Evolutionary conservation across 64 coral and sea anemone genomes (phyloP).

Genomic region (Montipora foliosa): DNA sequence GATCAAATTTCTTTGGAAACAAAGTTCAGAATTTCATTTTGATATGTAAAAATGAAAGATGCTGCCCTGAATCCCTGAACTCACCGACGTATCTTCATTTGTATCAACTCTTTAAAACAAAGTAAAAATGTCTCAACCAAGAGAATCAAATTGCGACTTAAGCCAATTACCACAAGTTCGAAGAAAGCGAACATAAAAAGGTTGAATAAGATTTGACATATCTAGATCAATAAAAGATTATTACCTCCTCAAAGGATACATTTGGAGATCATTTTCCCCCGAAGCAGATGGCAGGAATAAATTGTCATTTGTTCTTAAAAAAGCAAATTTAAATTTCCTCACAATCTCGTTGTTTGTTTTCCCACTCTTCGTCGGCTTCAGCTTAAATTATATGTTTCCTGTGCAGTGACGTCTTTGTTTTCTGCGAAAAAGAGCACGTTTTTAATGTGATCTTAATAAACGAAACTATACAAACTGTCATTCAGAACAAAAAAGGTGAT

Average conservation of each 20-base stretch:
- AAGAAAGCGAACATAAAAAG: neutral
- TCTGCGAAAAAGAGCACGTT: conserved; percentile 23
- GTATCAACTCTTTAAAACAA: conserved; percentile 17
- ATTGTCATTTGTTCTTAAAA: conserved; percentile 51
- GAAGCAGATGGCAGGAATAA: conserved; percentile 42
- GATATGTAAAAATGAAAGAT: neutral
- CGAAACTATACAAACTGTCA: conserved; percentile 4
- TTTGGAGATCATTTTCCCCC: neutral
- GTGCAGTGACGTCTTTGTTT: conserved; percentile 28
- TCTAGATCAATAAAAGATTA: conserved; percentile 49
- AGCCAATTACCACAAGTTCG: conserved; percentile 5
- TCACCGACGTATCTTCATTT: conserved; percentile 11
- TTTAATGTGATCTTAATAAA: conserved; percentile 53
- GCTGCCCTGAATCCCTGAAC: neutral
- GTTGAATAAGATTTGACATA: conserved; percentile 32
- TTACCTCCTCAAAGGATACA: conserved; percentile 18
- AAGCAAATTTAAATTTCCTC: conserved; percentile 53
- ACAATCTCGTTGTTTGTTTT: conserved; percentile 29
- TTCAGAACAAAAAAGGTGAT: neutral
- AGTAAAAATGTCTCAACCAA: neutral
- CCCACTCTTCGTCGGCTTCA: conserved; percentile 22
- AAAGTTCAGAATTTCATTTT: neutral
- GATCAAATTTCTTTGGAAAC: neutral
- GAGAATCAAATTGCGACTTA: conserved; percentile 11
- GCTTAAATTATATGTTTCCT: conserved; percentile 14